Conservation (phyloP, 2,888 invertebrate genomes). For the Eupithecia exiguata region DNA sequence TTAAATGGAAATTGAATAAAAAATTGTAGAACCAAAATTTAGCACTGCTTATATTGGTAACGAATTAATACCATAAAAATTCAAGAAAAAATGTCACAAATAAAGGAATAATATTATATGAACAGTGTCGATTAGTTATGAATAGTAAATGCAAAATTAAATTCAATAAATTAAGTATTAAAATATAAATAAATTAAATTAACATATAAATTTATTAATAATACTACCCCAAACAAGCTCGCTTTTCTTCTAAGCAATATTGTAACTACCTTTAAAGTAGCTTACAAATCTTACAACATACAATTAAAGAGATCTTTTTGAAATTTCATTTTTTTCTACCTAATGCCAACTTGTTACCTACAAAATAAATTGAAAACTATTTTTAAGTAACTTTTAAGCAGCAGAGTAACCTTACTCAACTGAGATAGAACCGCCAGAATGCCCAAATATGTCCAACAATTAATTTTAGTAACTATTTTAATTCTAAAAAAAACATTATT, state of each 20-base stretch:
- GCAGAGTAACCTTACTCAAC: not conserved
- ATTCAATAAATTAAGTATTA: constrained; percentile 28
- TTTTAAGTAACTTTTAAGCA: not conserved
- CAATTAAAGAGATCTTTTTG: constrained; percentile 63
- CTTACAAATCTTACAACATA: constrained; percentile 42
- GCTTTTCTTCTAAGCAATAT: constrained; percentile 29
- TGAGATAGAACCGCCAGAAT: not conserved
- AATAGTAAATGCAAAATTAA: constrained; percentile 47
- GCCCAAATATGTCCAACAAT: not conserved
- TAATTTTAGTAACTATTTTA: not conserved
- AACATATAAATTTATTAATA: constrained; percentile 17
- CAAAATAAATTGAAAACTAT: not conserved
- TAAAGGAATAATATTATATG: not conserved
- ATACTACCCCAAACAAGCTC: constrained; percentile 26
- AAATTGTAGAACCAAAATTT: not conserved
- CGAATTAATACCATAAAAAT: not conserved
- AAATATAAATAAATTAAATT: constrained; percentile 27
- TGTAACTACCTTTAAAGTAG: constrained; percentile 36
- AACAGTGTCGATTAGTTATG: constrained; percentile 24
- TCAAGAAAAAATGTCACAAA: not conserved
- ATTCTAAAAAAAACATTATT: not conserved
- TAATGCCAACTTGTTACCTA: constrained; percentile 47
- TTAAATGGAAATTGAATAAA: not conserved
- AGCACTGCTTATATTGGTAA: not conserved
- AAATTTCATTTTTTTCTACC: constrained; percentile 49